Evolutionary conservation across 2,888 invertebrate genomes (phyloP).

Genomic region (Drosophila anomelani): DNA sequence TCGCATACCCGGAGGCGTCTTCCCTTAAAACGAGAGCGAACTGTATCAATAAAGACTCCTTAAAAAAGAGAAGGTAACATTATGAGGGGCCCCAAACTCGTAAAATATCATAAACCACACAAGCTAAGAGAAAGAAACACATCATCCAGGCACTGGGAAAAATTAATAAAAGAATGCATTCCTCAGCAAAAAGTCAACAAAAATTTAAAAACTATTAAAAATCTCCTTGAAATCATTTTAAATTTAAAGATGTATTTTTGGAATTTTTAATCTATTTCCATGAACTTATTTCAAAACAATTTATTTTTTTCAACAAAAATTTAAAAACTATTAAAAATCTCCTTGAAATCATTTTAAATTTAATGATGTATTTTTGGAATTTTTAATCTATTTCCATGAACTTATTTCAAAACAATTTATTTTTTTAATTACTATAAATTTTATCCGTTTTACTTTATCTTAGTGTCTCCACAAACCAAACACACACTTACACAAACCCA

Average conservation of each 20-base stretch:
- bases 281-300: too few species aligned
- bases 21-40: slow-evolving; percentile 19
- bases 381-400: too few species aligned
- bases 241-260: too few species aligned
- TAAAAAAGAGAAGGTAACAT: slow-evolving; percentile 21
- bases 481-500: slow-evolving; percentile 1
- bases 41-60: slow-evolving; percentile 66
- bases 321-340: neutral
- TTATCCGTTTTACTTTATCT: neutral
- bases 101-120: slow-evolving; percentile 61
- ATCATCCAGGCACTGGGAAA: slow-evolving; percentile 1
- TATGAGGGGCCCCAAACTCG: slow-evolving; percentile 37
- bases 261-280: too few species aligned
- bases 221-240: neutral
- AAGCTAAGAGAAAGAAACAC: slow-evolving; percentile 38
- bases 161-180: neutral
- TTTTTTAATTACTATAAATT: neutral
- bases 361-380: too few species aligned
- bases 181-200: neutral
- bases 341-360: neutral
- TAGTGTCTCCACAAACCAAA: slow-evolving; percentile 13
- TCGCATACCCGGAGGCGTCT: slow-evolving; percentile 51
- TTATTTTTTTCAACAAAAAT: too few species aligned
- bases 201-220: too few species aligned
- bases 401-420: too few species aligned